Evolutionary conservation across 2,888 invertebrate genomes (phyloP), one percentile per base, ranked within the genome.

Genomic region (Metellina segmentata): DNA sequence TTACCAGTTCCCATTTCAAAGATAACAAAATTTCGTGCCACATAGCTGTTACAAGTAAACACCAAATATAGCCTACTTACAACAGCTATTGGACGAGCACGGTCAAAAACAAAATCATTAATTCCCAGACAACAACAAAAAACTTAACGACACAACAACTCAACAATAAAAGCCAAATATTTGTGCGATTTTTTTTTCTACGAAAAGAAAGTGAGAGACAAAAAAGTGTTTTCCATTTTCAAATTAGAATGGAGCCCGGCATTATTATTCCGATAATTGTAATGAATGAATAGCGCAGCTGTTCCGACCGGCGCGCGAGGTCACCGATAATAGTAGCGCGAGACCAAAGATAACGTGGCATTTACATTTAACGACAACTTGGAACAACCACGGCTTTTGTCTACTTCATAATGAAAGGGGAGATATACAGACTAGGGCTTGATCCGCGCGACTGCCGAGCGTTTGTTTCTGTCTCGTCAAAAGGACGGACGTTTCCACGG

Each of bases 281-380:
- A 87, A 74, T 79, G 72, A 86, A 78, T 77, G 86, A 70, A 78
- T 52, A 69, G 72, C n/a, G 75, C 90, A 86, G 86, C 86, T 86
- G 90, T 86, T 91, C 49, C 51, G 70, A 52, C 51, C 51, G 79
- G 51, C 81, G 81, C 53, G 70, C 49, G 81, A 83, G 81, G 89
- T 75, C 83, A 78, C n/a, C 19, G 86, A 51, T n/a, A 19, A 75
- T 48, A 48, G 81, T 34, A 81, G 61, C 61, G 49, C 9, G 16
- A 87, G 48, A 48, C 20, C 71, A 69, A 86, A 72, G 81, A 87
- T 81, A 87, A 87, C 79, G 87, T 52, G 78, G 34, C 77, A 61
- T 83, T 61, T 20, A n/a, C 34, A 34, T 34, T 86, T 86, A 83
- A 79, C 71, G 88, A 88, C 81, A 72, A 61, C 48, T 89, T n/a